Conservation (phyloP, 92 coral and sea anemone species). For the Pocillopora meandrina region DNA sequence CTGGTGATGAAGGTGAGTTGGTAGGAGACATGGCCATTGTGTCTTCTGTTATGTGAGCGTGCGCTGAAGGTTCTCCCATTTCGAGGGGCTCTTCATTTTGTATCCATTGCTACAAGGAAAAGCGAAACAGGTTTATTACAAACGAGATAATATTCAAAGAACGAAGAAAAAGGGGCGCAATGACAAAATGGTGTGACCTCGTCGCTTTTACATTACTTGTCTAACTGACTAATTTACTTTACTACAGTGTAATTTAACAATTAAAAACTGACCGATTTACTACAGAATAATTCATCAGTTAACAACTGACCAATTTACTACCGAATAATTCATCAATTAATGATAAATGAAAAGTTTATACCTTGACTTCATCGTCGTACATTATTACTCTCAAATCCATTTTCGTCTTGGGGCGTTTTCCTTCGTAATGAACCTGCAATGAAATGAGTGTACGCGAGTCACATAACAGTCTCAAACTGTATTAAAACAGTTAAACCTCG, state of each 20-base stretch:
- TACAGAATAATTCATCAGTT: no score
- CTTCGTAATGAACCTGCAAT: slow-evolving; percentile 68
- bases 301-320: no score
- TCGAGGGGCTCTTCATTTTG: slow-evolving; percentile 61
- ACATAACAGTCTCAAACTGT: not conserved
- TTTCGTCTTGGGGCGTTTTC: slow-evolving; percentile 85
- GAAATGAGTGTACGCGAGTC: not conserved
- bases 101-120: slow-evolving; percentile 68
- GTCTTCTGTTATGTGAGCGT: slow-evolving; percentile 55
- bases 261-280: no score
- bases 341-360: slow-evolving; percentile 1
- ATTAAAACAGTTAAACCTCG: no score
- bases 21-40: slow-evolving; percentile 2
- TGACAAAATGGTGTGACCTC: not conserved
- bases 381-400: slow-evolving; percentile 89
- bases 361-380: slow-evolving; percentile 91
- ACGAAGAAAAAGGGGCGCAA: no score
- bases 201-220: no score
- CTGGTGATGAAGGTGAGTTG: slow-evolving; percentile 3
- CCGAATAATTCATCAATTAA: not conserved
- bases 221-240: no score
- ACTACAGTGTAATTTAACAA: no score
- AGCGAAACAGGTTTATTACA: not conserved
- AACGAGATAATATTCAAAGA: no score
- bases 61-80: slow-evolving; percentile 49